Evolutionary conservation across 92 coral and sea anemone species (phyloP).

Genomic region (Umimayanthus kanabou): DNA sequence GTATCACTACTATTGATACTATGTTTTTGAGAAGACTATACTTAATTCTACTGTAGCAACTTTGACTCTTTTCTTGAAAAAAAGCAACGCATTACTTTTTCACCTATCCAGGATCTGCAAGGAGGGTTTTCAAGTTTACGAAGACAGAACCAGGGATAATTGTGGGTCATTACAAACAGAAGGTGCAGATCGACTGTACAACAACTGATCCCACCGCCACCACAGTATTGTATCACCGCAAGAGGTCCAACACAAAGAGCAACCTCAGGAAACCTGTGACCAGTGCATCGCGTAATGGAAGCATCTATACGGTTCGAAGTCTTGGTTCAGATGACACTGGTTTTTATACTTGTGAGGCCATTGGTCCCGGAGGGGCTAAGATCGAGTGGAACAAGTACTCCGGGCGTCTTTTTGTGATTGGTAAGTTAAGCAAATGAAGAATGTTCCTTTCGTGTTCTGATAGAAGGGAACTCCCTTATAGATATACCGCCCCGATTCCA

Average conservation of each 20-base stretch:
- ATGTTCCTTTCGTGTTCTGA: neutral
- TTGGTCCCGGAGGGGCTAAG: neutral
- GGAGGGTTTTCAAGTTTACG: neutral
- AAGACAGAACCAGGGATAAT: neutral
- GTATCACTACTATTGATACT: neutral
- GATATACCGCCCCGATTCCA: neutral
- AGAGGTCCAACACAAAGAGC: neutral
- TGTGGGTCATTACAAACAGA: neutral
- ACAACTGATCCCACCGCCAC: conserved; percentile 19
- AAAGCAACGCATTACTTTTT: neutral
- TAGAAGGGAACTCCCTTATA: neutral
- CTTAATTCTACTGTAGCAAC: neutral
- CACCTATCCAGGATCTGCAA: neutral
- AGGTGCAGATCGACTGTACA: conserved; percentile 19
- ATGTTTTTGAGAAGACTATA: neutral
- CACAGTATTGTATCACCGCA: conserved; percentile 22
- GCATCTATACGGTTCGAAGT: conserved; percentile 2
- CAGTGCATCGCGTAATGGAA: neutral
- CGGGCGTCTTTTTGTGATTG: conserved; percentile 14
- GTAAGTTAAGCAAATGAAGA: neutral
- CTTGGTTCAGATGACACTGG: conserved; percentile 13
- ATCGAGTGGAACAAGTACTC: conserved; percentile 3
- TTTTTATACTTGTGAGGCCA: conserved; percentile 20
- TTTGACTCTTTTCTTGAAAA: neutral
- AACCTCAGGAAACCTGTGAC: neutral